These are phyloP conservation scores for Salvelinus namaycush DNA, from an alignment of 2,113 vertebrate genomes.

Conservation along the genomic window DNA sequence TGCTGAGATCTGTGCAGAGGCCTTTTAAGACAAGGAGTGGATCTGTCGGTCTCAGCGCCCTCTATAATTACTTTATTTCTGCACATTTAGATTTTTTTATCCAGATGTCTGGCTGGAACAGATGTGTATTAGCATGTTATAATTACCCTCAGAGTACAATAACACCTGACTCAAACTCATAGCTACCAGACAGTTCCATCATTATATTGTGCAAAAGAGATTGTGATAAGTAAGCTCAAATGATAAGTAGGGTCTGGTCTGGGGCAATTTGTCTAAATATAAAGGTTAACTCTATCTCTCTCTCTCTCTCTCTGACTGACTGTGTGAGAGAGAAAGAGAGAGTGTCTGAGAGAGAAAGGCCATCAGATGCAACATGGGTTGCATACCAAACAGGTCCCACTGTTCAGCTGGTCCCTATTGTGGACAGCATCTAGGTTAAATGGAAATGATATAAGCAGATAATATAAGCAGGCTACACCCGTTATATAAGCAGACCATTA, in stretches of 20 bases:
- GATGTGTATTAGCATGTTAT: background rate
- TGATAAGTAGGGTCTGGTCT: background rate
- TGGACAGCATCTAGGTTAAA: background rate
- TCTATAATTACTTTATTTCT: background rate
- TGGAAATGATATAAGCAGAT: background rate
- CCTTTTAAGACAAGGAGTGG: constrained; percentile 4
- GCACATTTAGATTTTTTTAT: background rate
- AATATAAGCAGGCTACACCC: background rate
- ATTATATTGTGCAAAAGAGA: too few relatives aligned
- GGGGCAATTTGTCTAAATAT: background rate
- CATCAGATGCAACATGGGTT: background rate
- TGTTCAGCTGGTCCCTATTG: background rate
- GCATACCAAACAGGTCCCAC: constrained; percentile 8
- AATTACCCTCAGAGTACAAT: background rate
- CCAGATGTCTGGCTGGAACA: background rate
- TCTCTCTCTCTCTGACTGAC: background rate
- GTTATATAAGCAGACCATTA: too few relatives aligned
- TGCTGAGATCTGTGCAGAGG: background rate
- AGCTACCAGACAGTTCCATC: too few relatives aligned
- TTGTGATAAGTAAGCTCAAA: background rate
- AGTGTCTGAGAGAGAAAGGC: background rate
- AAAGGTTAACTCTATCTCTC: background rate
- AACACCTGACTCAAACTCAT: too few relatives aligned
- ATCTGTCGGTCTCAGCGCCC: background rate
- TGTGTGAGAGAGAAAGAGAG: background rate